phyloP scores from a whole-genome alignment of 2,888 invertebrate genomes.

The Phengaris alcon region DNA sequence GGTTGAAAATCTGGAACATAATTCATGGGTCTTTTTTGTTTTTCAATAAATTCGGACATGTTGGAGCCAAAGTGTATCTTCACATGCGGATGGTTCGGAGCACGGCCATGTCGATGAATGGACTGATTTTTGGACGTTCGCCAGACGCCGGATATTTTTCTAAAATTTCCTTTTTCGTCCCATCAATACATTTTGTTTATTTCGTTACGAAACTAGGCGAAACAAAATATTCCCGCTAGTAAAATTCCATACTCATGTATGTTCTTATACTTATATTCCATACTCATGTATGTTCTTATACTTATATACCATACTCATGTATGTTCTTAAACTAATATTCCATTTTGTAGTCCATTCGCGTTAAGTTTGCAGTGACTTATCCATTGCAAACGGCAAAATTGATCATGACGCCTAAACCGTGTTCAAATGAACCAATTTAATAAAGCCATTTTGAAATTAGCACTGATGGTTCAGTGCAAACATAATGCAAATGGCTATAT shows the following conservation, averaged over 20 bases:
- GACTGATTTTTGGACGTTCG: conserved; percentile 33
- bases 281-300: no score
- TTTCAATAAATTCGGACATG: conserved; percentile 25
- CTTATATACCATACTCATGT: not conserved
- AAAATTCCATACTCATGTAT: not conserved
- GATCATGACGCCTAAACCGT: no score
- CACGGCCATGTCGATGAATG: conserved; percentile 30
- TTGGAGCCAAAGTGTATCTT: conserved; percentile 29
- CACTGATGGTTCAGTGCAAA: no score
- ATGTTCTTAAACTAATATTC: no score
- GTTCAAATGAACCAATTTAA: no score
- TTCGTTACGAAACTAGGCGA: conserved; percentile 5
- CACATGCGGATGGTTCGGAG: conserved; percentile 30
- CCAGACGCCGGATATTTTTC: conserved; percentile 33
- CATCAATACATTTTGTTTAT: conserved; percentile 10
- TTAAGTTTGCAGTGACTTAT: no score
- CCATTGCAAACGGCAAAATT: no score
- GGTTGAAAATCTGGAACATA: conserved; percentile 11
- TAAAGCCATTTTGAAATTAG: no score
- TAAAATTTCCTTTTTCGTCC: conserved; percentile 31
- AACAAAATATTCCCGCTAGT: conserved; percentile 3
- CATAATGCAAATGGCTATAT: no score
- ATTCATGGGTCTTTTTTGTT: conserved; percentile 20
- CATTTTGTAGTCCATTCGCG: no score
- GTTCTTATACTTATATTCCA: no score